phyloP scores from a whole-genome alignment of 2,797 vertebrate species.

The Rachycentron canadum region DNA sequence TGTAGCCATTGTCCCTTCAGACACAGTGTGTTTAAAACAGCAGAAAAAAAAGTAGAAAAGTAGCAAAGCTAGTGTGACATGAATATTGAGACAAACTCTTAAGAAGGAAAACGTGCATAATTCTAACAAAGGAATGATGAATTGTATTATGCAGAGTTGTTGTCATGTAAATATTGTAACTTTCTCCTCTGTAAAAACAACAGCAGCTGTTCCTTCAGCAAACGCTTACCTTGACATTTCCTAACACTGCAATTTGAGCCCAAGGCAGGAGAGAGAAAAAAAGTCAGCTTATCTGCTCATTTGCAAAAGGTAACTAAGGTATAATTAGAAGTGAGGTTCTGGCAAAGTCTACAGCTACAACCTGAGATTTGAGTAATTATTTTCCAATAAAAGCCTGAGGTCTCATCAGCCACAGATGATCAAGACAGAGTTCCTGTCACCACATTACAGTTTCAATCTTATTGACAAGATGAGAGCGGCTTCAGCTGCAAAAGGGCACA shows the following conservation, averaged over 20 bases:
- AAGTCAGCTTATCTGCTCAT: slow-evolving; percentile 47
- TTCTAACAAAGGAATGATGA: slow-evolving; percentile 34
- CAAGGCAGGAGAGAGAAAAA: slow-evolving; percentile 41
- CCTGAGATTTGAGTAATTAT: slow-evolving; percentile 66
- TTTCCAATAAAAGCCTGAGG: slow-evolving; percentile 63
- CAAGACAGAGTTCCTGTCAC: slow-evolving; percentile 52
- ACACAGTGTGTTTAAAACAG: slow-evolving; percentile 28
- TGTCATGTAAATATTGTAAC: slow-evolving; percentile 54
- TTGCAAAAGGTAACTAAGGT: slow-evolving; percentile 49
- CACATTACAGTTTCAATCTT: slow-evolving; percentile 50
- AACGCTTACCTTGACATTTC: slow-evolving; percentile 77
- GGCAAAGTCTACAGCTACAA: slow-evolving; percentile 53
- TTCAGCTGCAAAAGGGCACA: slow-evolving; percentile 76
- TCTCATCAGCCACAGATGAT: slow-evolving; percentile 60
- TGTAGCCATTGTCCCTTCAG: slow-evolving; percentile 13
- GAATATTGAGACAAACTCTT: slow-evolving; percentile 30
- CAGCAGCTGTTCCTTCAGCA: slow-evolving; percentile 72
- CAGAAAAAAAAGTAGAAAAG: background rate
- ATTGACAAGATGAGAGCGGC: slow-evolving; percentile 61
- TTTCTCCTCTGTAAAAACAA: slow-evolving; percentile 67
- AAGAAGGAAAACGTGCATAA: slow-evolving; percentile 10
- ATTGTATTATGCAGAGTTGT: slow-evolving; percentile 19
- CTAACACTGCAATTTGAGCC: slow-evolving; percentile 69
- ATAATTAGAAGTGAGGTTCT: slow-evolving; percentile 69
- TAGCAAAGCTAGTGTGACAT: slow-evolving; percentile 11